Evolutionary conservation across 1,140 invertebrate genomes (phyloP), one percentile per base, ranked within the genome.

Genomic region (Cardiocondyla obscurior): DNA sequence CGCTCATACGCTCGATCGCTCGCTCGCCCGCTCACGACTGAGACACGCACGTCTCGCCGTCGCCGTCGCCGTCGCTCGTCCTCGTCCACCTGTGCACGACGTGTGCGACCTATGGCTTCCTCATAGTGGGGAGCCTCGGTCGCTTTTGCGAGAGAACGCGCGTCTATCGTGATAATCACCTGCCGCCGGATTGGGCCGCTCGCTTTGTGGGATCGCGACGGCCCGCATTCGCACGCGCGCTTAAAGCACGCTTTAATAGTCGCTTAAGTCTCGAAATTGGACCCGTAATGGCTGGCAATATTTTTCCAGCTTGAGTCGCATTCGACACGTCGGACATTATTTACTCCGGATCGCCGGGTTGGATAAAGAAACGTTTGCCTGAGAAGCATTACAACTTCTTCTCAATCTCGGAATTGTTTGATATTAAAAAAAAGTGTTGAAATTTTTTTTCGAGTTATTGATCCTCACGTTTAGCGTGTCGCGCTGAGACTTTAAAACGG

Each of bases 111-210:
- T 67, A 79, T 79, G 74, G 62, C 62, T 69, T 67, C 33, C 16
- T 79, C 46, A 65, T 77, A 79, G 74, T 69, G 74, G 60, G 74
- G 74, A 79, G 46, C 30, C 74, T 42, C n/a, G 44, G 46, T 69
- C 33, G 62, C 22, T 69, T 79, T 67, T 79, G 62, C 46, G 33
- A 69, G 74, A 69, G 46, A 69, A 53, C 33, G 16, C 62, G 74
- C 46, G 33, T 67, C 46, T 79, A 69, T 79, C 74, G 39, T 33
- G 62, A 69, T 62, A 79, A 79, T 79, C 46, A 10, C 33, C 1
- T 44, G 39, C 42, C 64, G 65, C 46, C 39, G 42, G 55, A 51
- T 64, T 44, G 19, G 57, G n/a, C 16, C 10, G n/a, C n/a, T 33
- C 22, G 44, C 22, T 51, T 28, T 58, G 58, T 65, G 46, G 3